Evolutionary conservation across 2,888 invertebrate genomes (phyloP).

Genomic region (Watsonalla cultraria): DNA sequence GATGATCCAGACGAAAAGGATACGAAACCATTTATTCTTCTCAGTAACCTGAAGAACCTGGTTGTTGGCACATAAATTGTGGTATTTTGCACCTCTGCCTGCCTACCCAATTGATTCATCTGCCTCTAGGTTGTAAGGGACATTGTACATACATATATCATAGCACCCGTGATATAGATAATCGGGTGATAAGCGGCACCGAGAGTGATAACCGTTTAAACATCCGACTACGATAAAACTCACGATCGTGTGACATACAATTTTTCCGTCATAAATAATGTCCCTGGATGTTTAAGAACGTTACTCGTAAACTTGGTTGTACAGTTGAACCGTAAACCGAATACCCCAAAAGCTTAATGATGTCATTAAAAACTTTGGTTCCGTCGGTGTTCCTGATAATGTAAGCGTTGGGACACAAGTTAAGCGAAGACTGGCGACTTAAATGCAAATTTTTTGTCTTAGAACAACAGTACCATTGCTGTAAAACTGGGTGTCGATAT

Average conservation of each 20-base stretch:
- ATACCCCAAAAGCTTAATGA: slow-evolving; percentile 15
- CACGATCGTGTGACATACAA: neutral
- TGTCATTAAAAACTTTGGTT: slow-evolving; percentile 21
- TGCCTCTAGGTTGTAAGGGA: too few species aligned
- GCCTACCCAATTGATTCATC: too few species aligned
- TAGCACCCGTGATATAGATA: too few species aligned
- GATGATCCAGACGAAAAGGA: too few species aligned
- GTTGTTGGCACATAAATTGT: too few species aligned
- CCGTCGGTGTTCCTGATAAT: slow-evolving; percentile 12
- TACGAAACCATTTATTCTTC: too few species aligned
- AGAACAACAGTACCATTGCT: neutral
- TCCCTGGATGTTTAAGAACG: neutral
- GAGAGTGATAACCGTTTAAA: too few species aligned
- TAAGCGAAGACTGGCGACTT: slow-evolving; percentile 5
- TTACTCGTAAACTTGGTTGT: slow-evolving; percentile 9
- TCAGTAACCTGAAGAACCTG: too few species aligned
- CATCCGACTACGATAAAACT: neutral
- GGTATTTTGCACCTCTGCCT: too few species aligned
- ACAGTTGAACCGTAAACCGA: slow-evolving; percentile 10
- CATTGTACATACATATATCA: too few species aligned
- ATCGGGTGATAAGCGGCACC: too few species aligned
- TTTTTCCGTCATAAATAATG: neutral
- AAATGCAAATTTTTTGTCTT: neutral
- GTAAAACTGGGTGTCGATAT: slow-evolving; percentile 18
- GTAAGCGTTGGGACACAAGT: slow-evolving; percentile 11